Evolutionary conservation across 2,113 vertebrate species (phyloP), one percentile per base, ranked within the genome.

Genomic region (Hippocampus abdominalis): DNA sequence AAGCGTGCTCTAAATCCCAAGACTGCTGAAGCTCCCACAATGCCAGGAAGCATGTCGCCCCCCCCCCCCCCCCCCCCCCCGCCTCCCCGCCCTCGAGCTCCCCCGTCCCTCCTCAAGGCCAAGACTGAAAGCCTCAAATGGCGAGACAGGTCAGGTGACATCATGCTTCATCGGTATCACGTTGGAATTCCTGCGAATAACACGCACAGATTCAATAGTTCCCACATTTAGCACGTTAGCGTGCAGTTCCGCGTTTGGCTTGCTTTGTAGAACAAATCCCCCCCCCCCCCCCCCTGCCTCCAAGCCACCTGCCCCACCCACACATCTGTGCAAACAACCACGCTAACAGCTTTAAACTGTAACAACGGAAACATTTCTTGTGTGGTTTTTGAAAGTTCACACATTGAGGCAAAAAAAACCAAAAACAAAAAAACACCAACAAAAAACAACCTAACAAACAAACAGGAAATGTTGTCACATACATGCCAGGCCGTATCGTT

Each of bases 11-110:
- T 68, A 76, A 84, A 78, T 83, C 81, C 79, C 81, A 80, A 67
- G 83, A 86, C 80, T 79, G 82, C 85, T 84, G 72, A 68, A 83
- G 62, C 78, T 77, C 82, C 79, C 75, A 91, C 90, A 91, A 91
- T 90, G 72, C 73, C 86, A 87, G 90, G 90, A 91, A 90, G 78
- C 74, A 64, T 86, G 76, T 74, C 74, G 76, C 72, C 66, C 82
- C 66, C 82, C 72, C 64, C 4, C 20, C 46, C 0, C 32, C 3
- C 73, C 66, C 81, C 61, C 82, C 72, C 63, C 2, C 27, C 1
- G 2, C 11, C 5, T 73, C 39, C n/a, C n/a, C n/a, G n/a, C n/a
- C n/a, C 29, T 32, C 29, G 4, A 4, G 4, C 29, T 32, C 4
- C 29, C 68, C 79, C 68, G 81, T 66, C 63, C 16, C 27, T 53